These are phyloP conservation scores for Vanessa tameamea DNA, from an alignment of 1,140 invertebrate species.

Conservation along the genomic window DNA sequence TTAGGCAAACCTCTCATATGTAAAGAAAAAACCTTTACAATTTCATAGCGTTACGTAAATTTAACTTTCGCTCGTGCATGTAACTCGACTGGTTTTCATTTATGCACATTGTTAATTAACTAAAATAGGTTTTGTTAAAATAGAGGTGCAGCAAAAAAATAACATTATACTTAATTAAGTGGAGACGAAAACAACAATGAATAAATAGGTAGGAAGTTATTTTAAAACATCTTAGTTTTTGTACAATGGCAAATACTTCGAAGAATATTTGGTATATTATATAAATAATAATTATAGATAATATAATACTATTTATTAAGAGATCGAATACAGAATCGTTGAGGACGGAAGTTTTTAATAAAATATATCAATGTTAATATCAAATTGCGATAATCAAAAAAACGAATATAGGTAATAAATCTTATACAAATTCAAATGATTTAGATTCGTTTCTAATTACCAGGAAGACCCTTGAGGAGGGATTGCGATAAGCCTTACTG, in stretches of 20 bases:
- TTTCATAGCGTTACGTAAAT: slow-evolving; percentile 36
- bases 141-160: slow-evolving; percentile 1
- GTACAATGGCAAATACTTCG: not conserved
- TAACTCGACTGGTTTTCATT: slow-evolving; percentile 21
- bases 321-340: no score
- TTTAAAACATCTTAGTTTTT: not conserved
- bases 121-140: slow-evolving; percentile 1
- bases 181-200: slow-evolving; percentile 5
- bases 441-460: no score
- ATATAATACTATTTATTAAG: no score
- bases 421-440: no score
- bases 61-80: slow-evolving; percentile 37
- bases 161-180: slow-evolving; percentile 20
- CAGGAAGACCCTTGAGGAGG: no score
- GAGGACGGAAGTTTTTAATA: no score
- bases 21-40: slow-evolving; percentile 41
- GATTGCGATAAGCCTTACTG: no score
- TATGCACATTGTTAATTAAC: slow-evolving; percentile 5
- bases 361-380: no score
- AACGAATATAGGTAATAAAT: no score
- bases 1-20: slow-evolving; percentile 52
- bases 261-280: slow-evolving; percentile 1
- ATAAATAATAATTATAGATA: not conserved
- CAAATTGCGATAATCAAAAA: no score
- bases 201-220: slow-evolving; percentile 3